Percentiles rank a stretch among this genome's conserved stretches.
These are phyloP conservation scores for Momotus momota DNA, from an alignment of 2,797 vertebrate species.

Conservation along the genomic window DNA sequence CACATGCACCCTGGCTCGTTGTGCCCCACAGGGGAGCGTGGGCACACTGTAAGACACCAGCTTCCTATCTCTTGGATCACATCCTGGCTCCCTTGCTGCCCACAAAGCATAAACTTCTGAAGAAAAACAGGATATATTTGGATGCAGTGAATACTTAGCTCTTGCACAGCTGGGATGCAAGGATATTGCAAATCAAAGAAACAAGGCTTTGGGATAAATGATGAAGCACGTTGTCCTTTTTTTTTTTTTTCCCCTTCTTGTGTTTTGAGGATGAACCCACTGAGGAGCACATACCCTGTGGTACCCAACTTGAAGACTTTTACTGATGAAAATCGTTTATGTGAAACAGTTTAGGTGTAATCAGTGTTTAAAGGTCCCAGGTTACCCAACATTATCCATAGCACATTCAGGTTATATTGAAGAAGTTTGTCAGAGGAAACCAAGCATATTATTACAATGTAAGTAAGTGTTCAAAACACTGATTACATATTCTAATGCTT, in stretches of 20 bases:
- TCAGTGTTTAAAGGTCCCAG: background rate
- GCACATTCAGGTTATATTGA: background rate
- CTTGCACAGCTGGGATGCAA: background rate
- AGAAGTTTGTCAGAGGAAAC: background rate
- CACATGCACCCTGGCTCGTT: accelerated
- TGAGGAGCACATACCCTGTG: background rate
- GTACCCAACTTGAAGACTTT: background rate
- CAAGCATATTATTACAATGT: background rate
- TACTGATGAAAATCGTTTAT: background rate
- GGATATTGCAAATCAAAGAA: background rate
- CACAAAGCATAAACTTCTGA: background rate
- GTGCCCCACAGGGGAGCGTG: accelerated
- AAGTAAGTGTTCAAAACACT: background rate
- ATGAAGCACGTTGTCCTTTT: background rate
- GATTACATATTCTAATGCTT: background rate
- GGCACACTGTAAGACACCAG: accelerated
- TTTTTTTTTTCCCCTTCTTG: background rate
- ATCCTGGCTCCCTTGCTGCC: background rate
- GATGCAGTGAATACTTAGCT: background rate
- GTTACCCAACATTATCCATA: background rate
- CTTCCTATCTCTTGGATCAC: background rate
- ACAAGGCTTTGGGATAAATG: background rate
- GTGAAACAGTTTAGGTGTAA: background rate
- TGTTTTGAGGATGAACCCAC: background rate
- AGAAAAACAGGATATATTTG: background rate